A percentile compares a stretch with the other conserved stretches of the same genome.
Conservation (phyloP, 35 echinoderm and acorn worm genomes). For the Heliocidaris erythrogramma region DNA sequence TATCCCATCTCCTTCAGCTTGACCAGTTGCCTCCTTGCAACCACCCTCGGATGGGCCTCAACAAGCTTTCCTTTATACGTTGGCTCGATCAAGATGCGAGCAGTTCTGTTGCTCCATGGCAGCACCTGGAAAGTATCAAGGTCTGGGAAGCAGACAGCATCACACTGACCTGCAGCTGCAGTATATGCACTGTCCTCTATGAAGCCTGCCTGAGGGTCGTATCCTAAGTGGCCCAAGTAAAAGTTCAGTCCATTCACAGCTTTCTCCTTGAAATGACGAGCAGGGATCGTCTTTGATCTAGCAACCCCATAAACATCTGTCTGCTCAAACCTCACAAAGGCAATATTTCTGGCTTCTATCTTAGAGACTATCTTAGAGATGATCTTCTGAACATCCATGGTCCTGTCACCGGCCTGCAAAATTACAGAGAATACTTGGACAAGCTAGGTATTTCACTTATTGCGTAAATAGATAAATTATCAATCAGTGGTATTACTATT, state of each 20-base stretch:
- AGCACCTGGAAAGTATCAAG: slow-evolving; percentile 65
- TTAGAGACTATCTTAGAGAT: too few relatives aligned
- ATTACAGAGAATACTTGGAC: neutral
- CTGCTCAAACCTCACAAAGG: slow-evolving; percentile 72
- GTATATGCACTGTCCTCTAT: slow-evolving; percentile 20
- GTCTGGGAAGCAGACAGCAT: slow-evolving; percentile 64
- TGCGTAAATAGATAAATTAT: neutral
- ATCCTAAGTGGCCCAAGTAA: slow-evolving; percentile 28
- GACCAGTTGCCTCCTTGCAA: slow-evolving; percentile 58
- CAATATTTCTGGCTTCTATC: slow-evolving; percentile 51
- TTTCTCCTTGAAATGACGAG: slow-evolving; percentile 67
- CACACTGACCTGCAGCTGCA: slow-evolving; percentile 40
- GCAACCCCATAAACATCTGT: slow-evolving; percentile 66
- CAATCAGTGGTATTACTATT: too few relatives aligned
- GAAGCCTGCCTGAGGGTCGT: slow-evolving; percentile 47
- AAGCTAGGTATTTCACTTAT: neutral
- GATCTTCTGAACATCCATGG: slow-evolving; percentile 63
- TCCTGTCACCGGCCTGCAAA: neutral
- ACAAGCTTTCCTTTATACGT: slow-evolving; percentile 44
- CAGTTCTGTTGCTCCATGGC: slow-evolving; percentile 72
- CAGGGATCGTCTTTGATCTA: slow-evolving; percentile 61
- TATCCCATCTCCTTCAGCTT: slow-evolving; percentile 68
- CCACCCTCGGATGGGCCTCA: slow-evolving; percentile 50
- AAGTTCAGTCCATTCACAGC: slow-evolving; percentile 59
- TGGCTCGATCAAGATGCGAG: slow-evolving; percentile 51